Evolutionary conservation across 2,797 vertebrate species (phyloP), one percentile per base, ranked within the genome.

Genomic region (Taenioides sp.): DNA sequence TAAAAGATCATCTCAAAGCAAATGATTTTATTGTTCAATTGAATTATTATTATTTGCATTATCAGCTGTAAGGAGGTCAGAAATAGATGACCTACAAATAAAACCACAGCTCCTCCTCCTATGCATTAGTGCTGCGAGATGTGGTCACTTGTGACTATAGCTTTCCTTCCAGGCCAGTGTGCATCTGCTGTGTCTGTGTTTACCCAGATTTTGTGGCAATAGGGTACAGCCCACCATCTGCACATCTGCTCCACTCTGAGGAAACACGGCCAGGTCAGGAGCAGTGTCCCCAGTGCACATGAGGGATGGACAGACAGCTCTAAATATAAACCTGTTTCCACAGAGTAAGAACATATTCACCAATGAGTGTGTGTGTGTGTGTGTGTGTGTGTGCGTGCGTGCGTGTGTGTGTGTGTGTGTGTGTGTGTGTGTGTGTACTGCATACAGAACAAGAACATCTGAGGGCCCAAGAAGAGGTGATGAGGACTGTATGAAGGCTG

Each of bases 201-300:
- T 77, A 76, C 65, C 65, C 70, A 62, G 37, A 73, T 66, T 60
- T 55, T 20, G 65, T 52, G 69, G 60, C 71, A 58, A 61, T 72
- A 62, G 64, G 69, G 65, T 72, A 27, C 25, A n/a, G 61, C 70
- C 70, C 74, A 72, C 79, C 77, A 75, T 79, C 76, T 71, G 67
- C 72, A 73, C 73, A 65, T 84, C 84, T 78, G 74, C 76, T 81
- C 77, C 77, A 72, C 74, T 85, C 88, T 82, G 73, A 87, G 75
- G 64, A 71, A 77, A 78, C 77, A 79, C 79, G 87, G 82, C 80
- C 77, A 81, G 83, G 84, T 86, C 89, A 90, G 69, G 65, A 79
- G 75, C 67, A 65, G 28, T 75, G 31, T 79, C 65, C 22, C 0
- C 28, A 16, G 65, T 28, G 54, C 18, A 83, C 82, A 78, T 82